Evolutionary conservation across 2,888 invertebrate species (phyloP).

Genomic region (Drosophila pegasa): DNA sequence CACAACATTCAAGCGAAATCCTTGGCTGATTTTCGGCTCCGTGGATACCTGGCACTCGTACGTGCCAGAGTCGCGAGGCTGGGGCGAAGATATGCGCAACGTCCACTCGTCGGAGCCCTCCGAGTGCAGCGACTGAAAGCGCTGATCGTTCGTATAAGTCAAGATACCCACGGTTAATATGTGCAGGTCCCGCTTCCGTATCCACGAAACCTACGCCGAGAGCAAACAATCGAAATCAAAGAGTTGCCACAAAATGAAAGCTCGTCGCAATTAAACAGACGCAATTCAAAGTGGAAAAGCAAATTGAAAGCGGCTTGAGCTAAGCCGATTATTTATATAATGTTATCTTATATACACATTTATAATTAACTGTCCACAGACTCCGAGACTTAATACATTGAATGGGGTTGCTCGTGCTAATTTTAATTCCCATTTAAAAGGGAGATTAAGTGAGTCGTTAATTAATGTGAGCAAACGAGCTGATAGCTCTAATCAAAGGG

Average conservation of each 20-base stretch:
- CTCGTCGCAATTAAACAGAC: neutral
- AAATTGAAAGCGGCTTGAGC: neutral
- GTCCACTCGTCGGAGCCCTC: conserved; percentile 91
- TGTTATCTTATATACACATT: neutral
- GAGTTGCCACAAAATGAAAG: conserved; percentile 9
- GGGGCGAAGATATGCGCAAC: conserved; percentile 89
- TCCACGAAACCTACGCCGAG: conserved; percentile 88
- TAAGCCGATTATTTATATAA: conserved; percentile 12
- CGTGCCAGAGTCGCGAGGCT: conserved; percentile 89
- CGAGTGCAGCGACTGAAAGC: conserved; percentile 89
- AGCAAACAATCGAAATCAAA: neutral
- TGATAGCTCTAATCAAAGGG: too few species aligned
- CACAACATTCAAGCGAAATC: conserved; percentile 89
- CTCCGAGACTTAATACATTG: neutral
- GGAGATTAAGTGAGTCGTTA: neutral
- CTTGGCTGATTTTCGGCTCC: conserved; percentile 91
- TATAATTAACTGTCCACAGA: conserved; percentile 6
- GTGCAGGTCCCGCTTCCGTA: conserved; percentile 92
- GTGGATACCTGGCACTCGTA: conserved; percentile 93
- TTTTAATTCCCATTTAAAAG: neutral
- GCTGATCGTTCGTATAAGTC: conserved; percentile 90
- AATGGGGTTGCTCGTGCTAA: neutral
- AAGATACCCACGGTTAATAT: conserved; percentile 90
- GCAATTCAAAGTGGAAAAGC: neutral
- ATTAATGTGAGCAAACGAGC: neutral